phyloP scores from a whole-genome alignment of 2,888 invertebrate genomes.

The Drosophila lacicola region DNA sequence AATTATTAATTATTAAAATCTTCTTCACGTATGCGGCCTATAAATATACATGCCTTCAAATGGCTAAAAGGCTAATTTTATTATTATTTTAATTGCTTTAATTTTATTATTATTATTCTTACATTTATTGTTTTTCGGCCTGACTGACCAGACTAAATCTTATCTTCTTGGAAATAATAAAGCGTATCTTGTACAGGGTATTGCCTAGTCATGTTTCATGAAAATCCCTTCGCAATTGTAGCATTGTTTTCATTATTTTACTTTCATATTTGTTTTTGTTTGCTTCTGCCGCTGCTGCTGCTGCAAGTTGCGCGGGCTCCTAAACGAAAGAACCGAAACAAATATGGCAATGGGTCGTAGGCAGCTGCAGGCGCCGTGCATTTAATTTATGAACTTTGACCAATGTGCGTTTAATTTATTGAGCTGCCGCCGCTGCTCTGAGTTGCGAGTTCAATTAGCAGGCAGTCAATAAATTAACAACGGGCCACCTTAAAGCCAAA shows the following conservation, averaged over 20 bases:
- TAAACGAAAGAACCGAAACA: slow-evolving; percentile 24
- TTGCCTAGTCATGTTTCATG: background rate
- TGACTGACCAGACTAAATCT: no score
- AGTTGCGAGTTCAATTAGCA: slow-evolving; percentile 42
- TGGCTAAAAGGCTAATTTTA: background rate
- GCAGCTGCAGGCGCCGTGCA: slow-evolving; percentile 25
- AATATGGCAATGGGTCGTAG: slow-evolving; percentile 15
- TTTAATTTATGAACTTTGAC: slow-evolving; percentile 49
- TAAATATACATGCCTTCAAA: no score
- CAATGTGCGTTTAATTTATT: slow-evolving; percentile 52
- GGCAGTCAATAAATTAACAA: slow-evolving; percentile 37
- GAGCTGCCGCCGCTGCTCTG: slow-evolving; percentile 23
- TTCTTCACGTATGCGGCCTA: no score
- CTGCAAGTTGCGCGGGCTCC: slow-evolving; percentile 11
- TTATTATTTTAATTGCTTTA: background rate
- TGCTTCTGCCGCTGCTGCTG: slow-evolving; percentile 4
- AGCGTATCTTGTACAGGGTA: background rate
- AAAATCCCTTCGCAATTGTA: background rate
- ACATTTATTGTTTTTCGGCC: background rate
- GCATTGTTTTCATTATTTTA: slow-evolving; percentile 9
- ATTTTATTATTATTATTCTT: background rate
- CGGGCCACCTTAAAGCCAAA: slow-evolving; percentile 8
- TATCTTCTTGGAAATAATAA: background rate
- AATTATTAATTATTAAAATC: no score
- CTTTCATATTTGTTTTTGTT: slow-evolving; percentile 44